Conservation (phyloP, 2,113 vertebrate species). For the Mustela nigripes region DNA sequence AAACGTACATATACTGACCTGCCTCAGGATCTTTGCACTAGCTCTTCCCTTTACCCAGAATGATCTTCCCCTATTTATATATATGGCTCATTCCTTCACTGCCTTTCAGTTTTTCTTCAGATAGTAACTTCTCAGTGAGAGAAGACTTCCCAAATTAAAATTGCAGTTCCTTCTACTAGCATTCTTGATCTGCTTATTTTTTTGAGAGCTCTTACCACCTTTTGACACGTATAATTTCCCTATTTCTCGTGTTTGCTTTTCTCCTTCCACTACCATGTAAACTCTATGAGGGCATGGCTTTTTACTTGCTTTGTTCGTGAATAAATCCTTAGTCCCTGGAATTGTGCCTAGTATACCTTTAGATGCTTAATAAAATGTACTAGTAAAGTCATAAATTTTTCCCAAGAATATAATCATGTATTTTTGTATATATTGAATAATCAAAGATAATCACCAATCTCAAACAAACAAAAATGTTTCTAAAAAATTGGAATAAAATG, state of each 20-base stretch:
- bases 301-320: neutral
- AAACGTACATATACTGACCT: neutral
- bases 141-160: neutral
- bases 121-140: neutral
- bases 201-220: neutral
- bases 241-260: neutral
- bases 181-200: neutral
- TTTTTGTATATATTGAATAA: neutral
- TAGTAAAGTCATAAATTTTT: neutral
- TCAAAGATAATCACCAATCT: neutral
- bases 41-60: neutral
- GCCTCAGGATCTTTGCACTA: neutral
- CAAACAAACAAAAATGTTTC: neutral
- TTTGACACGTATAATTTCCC: neutral
- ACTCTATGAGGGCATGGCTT: neutral
- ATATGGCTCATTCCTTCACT: neutral
- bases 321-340: neutral
- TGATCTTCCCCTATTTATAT: neutral
- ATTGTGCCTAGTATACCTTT: neutral
- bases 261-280: neutral
- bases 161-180: neutral
- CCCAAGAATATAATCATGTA: neutral
- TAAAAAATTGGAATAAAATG: constrained; percentile 25
- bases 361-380: neutral
- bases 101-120: neutral